Evolutionary conservation across 23 tunicate genomes (phyloP).

Genomic region (Ascidia mentula): DNA sequence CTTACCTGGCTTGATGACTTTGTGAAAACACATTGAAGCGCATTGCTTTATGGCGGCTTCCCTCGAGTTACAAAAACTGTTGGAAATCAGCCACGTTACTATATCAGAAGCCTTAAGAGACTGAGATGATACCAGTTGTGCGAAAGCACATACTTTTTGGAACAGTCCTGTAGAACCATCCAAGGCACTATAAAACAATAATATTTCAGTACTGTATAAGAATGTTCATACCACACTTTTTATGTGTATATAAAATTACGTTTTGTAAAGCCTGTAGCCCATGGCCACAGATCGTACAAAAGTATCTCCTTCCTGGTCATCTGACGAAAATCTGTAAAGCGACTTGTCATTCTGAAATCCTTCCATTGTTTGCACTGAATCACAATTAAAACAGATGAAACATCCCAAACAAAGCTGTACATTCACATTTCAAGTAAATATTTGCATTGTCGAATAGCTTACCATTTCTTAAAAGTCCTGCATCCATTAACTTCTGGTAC

Average conservation of each 20-base stretch:
- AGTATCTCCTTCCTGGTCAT: constrained; percentile 42
- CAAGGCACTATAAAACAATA: constrained; percentile 45
- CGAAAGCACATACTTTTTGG: constrained; percentile 73
- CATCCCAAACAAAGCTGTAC: too few relatives aligned
- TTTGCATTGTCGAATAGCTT: too few relatives aligned
- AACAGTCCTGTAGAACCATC: constrained; percentile 26
- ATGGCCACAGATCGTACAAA: constrained; percentile 54
- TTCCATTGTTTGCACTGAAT: constrained; percentile 46
- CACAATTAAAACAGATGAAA: too few relatives aligned
- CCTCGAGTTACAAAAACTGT: constrained; percentile 16
- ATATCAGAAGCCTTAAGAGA: constrained; percentile 61
- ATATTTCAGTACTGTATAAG: not conserved
- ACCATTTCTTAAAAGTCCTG: constrained; percentile 56
- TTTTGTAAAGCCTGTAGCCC: constrained; percentile 59
- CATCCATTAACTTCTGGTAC: constrained; percentile 66
- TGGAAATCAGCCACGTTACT: constrained; percentile 44
- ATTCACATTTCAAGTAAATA: too few relatives aligned
- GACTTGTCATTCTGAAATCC: constrained; percentile 67
- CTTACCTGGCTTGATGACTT: constrained; percentile 71
- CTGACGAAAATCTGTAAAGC: constrained; percentile 63
- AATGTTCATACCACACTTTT: not conserved
- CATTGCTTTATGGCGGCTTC: constrained; percentile 39
- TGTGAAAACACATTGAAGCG: constrained; percentile 29
- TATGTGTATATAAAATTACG: constrained; percentile 7
- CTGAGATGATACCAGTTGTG: constrained; percentile 58